Evolutionary conservation across 2,113 vertebrate species (phyloP), one percentile per base, ranked within the genome.

Genomic region (Cephalopterus ornatus): DNA sequence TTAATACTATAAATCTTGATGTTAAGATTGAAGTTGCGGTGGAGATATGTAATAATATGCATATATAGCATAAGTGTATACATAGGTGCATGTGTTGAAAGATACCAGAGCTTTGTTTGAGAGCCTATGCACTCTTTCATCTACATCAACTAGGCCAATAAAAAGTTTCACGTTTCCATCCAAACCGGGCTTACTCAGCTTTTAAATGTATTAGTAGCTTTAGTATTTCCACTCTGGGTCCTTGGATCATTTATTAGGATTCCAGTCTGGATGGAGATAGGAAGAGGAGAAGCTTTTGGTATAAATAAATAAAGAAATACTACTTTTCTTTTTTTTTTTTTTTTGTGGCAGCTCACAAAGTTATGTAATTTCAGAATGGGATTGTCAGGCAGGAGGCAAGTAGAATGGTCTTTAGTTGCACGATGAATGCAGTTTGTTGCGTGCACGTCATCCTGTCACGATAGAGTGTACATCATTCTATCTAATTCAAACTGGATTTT

Each of bases 371-470:
- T 65, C 88, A 90, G 62, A n/a, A 18, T 6, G n/a, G 41, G 11
- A 5, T 82, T 35, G 78, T 20, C 42, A 87, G 70, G 77, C 46
- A 80, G 46, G 41, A 85, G 81, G 53, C 63, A 73, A 44, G 47
- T 7, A 47, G 49, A 61, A 32, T 30, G 12, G 12, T 75, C 62
- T 80, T 21, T 65, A 32, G 47, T 74, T 71, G n/a, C 14, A 6
- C 20, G 56, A 37, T 37, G 59, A 41, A 16, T 28, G 55, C 35
- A 49, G 35, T 67, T 91, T 59, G 33, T 71, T 50, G 24, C 0
- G 0, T 83, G 55, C 35, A 71, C 86, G 30, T 56, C 24, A 47
- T 68, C 50, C 50, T 0, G 0, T 68, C 2, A 2, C 0, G 0
- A 2, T 37, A 12, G n/a, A 10, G 30, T 0, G 0, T 50, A 23